Percentiles rank a stretch among this genome's conserved stretches.
Conservation (phyloP, 2,113 vertebrate genomes). For the Pica pica region DNA sequence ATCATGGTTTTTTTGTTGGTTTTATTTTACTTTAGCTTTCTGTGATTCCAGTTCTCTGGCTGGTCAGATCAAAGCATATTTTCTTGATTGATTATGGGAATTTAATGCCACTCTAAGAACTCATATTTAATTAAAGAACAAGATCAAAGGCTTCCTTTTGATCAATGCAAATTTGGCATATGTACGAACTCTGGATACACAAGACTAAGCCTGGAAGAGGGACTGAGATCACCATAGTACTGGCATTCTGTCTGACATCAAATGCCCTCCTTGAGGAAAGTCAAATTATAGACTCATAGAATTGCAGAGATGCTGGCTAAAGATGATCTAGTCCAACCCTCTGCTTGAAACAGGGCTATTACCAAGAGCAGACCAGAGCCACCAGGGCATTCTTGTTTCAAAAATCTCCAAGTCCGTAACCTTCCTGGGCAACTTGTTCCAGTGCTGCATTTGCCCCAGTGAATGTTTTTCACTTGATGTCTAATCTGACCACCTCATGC, state of each 20-base stretch:
- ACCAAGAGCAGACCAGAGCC: neutral
- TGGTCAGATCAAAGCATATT: neutral
- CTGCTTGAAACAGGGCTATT: neutral
- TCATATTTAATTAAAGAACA: neutral
- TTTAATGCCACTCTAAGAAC: neutral
- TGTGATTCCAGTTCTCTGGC: neutral
- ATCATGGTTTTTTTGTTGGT: neutral
- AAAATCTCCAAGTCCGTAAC: neutral
- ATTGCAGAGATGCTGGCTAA: neutral
- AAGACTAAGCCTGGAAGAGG: neutral
- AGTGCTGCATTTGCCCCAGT: neutral
- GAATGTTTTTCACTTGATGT: neutral
- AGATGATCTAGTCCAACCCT: neutral
- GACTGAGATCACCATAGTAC: neutral
- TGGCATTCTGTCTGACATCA: neutral
- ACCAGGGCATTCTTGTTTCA: neutral
- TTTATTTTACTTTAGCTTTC: neutral
- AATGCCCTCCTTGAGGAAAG: neutral
- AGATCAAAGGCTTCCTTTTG: neutral
- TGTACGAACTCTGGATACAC: neutral
- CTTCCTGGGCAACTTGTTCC: neutral
- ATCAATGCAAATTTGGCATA: neutral
- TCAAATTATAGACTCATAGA: neutral
- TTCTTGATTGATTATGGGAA: neutral
- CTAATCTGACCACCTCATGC: neutral